A percentile compares a stretch with the other conserved stretches of the same genome.
phyloP scores from a whole-genome alignment of 1,140 invertebrate genomes.

The Metopolophium dirhodum region DNA sequence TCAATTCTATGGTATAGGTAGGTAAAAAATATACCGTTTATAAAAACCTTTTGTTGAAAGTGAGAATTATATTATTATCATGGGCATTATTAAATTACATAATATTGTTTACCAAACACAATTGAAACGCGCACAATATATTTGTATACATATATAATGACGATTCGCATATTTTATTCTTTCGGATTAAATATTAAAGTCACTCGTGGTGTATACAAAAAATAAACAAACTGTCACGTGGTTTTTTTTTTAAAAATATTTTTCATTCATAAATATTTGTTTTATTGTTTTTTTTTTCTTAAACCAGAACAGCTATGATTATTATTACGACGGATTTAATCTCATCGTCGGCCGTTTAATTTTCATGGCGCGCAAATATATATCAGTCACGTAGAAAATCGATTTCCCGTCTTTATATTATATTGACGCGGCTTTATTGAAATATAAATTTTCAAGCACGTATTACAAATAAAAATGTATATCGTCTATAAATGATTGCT shows the following conservation, averaged over 20 bases:
- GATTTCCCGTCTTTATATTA: conserved; percentile 1
- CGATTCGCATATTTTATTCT: neutral
- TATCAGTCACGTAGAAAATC: conserved; percentile 34
- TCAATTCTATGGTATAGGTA: neutral
- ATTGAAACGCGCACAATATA: neutral
- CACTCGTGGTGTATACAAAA: neutral
- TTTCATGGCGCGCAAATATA: neutral
- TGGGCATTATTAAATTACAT: neutral
- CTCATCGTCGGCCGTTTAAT: neutral
- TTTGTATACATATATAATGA: neutral
- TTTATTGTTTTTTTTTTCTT: neutral
- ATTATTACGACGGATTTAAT: neutral
- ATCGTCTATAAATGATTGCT: neutral
- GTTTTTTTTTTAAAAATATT: neutral
- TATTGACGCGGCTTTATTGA: neutral
- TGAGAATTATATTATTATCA: neutral
- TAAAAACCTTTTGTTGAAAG: neutral
- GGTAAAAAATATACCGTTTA: neutral
- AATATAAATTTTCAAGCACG: conserved; percentile 17
- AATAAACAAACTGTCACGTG: neutral
- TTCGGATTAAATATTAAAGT: neutral
- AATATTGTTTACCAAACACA: neutral
- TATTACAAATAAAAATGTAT: conserved; percentile 22
- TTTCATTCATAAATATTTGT: neutral
- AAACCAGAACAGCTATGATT: neutral